A percentile compares a stretch with the other conserved stretches of the same genome.
These are phyloP conservation scores for Anguilla megastoma DNA, from an alignment of 2,797 vertebrate species.

Conservation along the genomic window DNA sequence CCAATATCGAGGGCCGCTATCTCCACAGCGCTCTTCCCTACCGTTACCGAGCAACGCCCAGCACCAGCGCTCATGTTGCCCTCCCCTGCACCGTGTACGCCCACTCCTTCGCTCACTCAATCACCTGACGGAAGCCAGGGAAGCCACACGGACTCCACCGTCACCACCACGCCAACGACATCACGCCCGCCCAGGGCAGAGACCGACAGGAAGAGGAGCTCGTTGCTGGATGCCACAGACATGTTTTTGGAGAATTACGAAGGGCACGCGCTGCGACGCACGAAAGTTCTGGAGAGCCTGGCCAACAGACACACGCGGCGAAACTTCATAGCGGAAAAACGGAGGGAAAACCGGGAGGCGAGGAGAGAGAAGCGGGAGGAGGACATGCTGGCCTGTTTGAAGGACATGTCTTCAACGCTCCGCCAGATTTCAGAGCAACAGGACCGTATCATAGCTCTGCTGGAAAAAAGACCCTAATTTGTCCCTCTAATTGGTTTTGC, in stretches of 20 bases:
- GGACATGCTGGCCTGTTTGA: slow-evolving; percentile 17
- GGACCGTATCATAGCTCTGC: slow-evolving; percentile 12
- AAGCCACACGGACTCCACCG: neutral
- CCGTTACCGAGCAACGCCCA: neutral
- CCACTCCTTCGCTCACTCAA: neutral
- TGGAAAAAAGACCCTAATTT: slow-evolving; percentile 10
- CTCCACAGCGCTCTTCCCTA: neutral
- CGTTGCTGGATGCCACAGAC: neutral
- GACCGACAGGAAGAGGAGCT: neutral
- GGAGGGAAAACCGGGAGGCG: neutral
- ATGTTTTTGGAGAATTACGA: slow-evolving; percentile 1
- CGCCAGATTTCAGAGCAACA: slow-evolving; percentile 5
- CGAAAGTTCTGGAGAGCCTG: neutral
- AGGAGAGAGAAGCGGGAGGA: neutral
- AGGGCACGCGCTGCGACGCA: slow-evolving; percentile 5
- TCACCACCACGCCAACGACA: neutral
- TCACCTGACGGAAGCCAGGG: neutral
- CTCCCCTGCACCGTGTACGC: neutral
- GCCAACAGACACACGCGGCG: neutral
- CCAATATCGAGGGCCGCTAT: neutral
- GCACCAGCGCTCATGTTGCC: neutral
- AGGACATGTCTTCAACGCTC: neutral
- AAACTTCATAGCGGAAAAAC: neutral
- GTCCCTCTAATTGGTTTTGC: neutral
- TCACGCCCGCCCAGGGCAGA: neutral